A percentile compares a stretch with the other conserved stretches of the same genome.
These are phyloP conservation scores for Polymixis lichenea DNA, from an alignment of 2,888 invertebrate species.

Conservation along the genomic window DNA sequence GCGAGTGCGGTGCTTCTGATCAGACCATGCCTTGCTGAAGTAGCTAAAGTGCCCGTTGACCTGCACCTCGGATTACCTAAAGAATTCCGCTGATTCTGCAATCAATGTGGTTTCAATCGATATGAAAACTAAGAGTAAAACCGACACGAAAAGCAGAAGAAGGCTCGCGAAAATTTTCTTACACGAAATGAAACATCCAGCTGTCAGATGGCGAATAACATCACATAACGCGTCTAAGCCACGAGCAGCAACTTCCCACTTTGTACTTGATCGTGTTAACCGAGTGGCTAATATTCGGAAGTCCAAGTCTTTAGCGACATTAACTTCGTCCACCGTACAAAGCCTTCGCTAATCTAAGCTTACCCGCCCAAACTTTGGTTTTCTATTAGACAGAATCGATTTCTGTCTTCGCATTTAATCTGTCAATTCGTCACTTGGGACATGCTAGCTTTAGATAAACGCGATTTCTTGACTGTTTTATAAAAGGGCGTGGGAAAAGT, in stretches of 20 bases:
- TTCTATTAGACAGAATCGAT: conserved; percentile 72
- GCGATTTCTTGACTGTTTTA: conserved; percentile 46
- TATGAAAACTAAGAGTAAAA: background rate
- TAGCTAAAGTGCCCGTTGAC: too few species aligned
- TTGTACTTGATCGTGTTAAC: conserved; percentile 57
- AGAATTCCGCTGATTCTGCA: background rate
- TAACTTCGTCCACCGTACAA: conserved; percentile 73
- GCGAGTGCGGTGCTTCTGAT: background rate
- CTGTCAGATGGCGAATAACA: conserved; percentile 24
- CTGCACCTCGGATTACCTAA: background rate
- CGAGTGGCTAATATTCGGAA: conserved; percentile 62
- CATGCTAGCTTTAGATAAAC: conserved; percentile 38
- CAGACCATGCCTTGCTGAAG: background rate
- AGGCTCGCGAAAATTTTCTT: background rate
- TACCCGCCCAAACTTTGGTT: conserved; percentile 72
- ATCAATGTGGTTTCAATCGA: background rate
- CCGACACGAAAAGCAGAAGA: background rate
- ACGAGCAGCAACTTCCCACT: conserved; percentile 54
- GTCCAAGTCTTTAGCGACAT: conserved; percentile 71
- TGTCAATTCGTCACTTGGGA: conserved; percentile 58
- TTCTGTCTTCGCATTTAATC: conserved; percentile 60
- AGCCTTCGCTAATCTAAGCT: conserved; percentile 74
- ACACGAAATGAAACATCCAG: background rate
- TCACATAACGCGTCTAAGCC: conserved; percentile 21
- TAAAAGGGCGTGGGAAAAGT: conserved; percentile 42